Evolutionary conservation across 2,113 vertebrate species (phyloP), one percentile per base, ranked within the genome.

Genomic region (Neolamprologus modestus): DNA sequence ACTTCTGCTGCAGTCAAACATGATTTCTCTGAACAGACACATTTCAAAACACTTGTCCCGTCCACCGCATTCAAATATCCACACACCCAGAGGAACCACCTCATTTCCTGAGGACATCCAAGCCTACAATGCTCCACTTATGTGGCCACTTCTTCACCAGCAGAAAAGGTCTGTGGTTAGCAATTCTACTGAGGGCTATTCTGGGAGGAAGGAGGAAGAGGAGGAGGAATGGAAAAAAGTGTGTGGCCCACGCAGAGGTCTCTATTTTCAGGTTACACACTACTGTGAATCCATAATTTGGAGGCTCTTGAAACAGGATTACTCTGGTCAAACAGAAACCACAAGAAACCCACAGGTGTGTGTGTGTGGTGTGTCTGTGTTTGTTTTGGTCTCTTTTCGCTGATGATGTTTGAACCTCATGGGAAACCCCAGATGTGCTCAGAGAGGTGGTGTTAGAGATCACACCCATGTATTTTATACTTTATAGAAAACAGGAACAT

Each of bases 61-160:
- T 57, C 55, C 50, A 90, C 92, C 90, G 78, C 89, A 92, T 61
- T 54, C 89, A 92, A 89, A 93, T 89, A 92, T 79, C 81, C 91
- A 87, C 93, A 90, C 88, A 83, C 63, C 87, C 90, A 87, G 24
- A 91, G 89, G 92, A 90, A 94, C 83, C 86, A 76, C 87, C 90
- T 90, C 55, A 92, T 91, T 91, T 95, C 91, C 90, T 89, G 54
- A 89, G 89, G 92, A 92, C 91, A 87, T 90, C 89, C 85, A 71
- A 82, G 28, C 91, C 87, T 82, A 90, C 90, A 91, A 68, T 24
- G 78, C 85, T 91, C 85, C 83, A 92, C 89, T 92, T 79, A 90
- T 91, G 91, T 90, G 87, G 89, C 55, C 79, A 55, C 21, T 84
- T 81, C 87, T 87, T 88, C 87, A 81, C 83, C 83, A 85, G 86